These are phyloP conservation scores for Ptychochromis oligacanthus DNA, from an alignment of 2,113 vertebrate species.

Conservation along the genomic window DNA sequence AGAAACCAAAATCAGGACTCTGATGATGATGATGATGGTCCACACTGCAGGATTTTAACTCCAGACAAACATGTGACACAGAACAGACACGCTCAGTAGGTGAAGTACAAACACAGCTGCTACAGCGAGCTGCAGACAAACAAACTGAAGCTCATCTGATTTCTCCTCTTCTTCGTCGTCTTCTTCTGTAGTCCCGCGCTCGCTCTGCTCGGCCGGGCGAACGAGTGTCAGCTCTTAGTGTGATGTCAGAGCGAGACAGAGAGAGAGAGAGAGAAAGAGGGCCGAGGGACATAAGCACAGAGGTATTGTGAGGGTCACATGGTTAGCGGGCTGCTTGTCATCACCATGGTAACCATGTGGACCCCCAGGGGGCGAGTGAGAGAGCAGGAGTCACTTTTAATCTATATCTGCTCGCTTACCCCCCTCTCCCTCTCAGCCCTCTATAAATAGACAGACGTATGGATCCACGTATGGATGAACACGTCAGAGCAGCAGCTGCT, in stretches of 20 bases:
- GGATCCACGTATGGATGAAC: background rate
- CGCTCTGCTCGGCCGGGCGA: background rate
- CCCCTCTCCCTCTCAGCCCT: background rate
- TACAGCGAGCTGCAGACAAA: background rate
- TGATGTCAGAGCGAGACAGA: conserved; percentile 47
- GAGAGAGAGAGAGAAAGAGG: conserved; percentile 7
- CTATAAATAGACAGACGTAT: conserved; percentile 40
- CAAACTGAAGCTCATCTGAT: background rate
- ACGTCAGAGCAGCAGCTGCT: background rate
- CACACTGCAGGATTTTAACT: background rate
- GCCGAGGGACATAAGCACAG: background rate
- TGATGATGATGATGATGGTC: background rate
- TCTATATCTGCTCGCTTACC: conserved; percentile 32
- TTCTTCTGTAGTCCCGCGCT: conserved; percentile 1
- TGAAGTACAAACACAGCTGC: background rate
- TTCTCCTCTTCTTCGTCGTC: background rate
- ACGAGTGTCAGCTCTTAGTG: conserved; percentile 34
- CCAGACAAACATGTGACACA: background rate
- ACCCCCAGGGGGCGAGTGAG: conserved; percentile 35
- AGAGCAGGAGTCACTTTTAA: conserved; percentile 43
- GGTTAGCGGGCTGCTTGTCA: conserved; percentile 58
- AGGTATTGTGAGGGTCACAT: conserved; percentile 66
- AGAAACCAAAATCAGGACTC: background rate
- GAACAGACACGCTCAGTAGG: too few relatives aligned
- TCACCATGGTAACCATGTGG: conserved; percentile 53